A percentile compares a stretch with the other conserved stretches of the same genome.
phyloP scores from a whole-genome alignment of 1,140 invertebrate species.

The Cherax quadricarinatus region DNA sequence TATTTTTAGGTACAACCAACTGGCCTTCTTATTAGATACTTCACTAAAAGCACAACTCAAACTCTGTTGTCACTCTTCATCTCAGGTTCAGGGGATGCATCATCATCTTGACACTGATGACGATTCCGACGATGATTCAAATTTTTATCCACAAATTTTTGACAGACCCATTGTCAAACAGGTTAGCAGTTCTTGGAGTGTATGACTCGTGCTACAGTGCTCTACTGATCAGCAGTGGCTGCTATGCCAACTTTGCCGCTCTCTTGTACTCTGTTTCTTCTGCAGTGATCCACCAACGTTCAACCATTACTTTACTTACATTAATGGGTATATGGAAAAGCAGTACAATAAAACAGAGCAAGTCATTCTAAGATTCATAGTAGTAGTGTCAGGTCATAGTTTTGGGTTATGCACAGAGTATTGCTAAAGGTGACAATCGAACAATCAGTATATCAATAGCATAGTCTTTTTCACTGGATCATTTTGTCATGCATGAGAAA shows the following conservation, averaged over 20 bases:
- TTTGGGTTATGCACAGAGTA: background rate
- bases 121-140: conserved; percentile 67
- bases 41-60: conserved; percentile 3
- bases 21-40: background rate
- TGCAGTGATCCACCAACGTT: background rate
- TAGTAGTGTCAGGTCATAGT: background rate
- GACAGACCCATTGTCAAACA: conserved; percentile 79
- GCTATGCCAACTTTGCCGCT: conserved; percentile 23
- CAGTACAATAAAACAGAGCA: background rate
- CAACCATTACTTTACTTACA: background rate
- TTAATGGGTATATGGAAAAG: background rate
- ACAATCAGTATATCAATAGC: background rate
- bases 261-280: conserved; percentile 25
- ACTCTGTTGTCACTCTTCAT: conserved; percentile 44
- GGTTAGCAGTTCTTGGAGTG: conserved; percentile 77
- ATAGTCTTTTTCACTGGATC: background rate
- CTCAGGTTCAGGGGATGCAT: conserved; percentile 61
- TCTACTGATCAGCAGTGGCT: conserved; percentile 19
- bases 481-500: background rate
- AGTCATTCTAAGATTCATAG: background rate
- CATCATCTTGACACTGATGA: conserved; percentile 71
- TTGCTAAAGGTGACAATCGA: background rate
- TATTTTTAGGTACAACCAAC: background rate
- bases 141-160: conserved; percentile 75
- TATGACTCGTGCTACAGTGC: conserved; percentile 77